These are phyloP conservation scores for Gymnarchus niloticus DNA, from an alignment of 2,113 vertebrate genomes.

Conservation along the genomic window DNA sequence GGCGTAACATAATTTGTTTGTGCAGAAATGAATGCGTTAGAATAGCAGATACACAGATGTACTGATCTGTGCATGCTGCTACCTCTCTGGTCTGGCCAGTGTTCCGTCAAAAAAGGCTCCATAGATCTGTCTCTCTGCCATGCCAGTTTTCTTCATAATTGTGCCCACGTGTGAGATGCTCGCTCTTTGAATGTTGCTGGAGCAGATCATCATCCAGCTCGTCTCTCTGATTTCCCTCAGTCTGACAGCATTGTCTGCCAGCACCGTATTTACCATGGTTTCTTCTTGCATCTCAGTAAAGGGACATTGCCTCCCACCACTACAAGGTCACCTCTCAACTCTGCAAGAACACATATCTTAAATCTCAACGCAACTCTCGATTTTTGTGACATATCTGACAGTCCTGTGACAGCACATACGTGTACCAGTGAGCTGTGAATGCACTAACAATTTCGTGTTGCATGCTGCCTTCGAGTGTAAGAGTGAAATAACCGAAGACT, in stretches of 20 bases:
- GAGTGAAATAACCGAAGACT: background rate
- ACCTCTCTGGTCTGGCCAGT: background rate
- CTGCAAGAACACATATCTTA: background rate
- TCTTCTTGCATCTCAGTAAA: no score
- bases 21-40: background rate
- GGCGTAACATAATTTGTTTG: background rate
- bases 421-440: background rate
- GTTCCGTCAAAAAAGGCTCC: background rate
- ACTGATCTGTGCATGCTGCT: background rate
- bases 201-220: background rate
- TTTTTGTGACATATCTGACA: background rate
- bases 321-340: conserved; percentile 1
- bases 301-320: conserved; percentile 4
- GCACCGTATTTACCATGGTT: conserved; percentile 4
- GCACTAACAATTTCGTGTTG: background rate
- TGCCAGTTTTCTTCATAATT: background rate
- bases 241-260: conserved; percentile 11
- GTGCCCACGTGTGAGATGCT: background rate
- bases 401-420: background rate
- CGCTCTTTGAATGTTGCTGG: background rate
- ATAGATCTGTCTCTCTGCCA: background rate
- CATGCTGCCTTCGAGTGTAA: background rate
- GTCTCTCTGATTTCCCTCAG: conserved; percentile 1
- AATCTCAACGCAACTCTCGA: background rate
- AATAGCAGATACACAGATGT: background rate